Percentiles rank a stretch among this genome's conserved stretches.
Evolutionary conservation across 2,113 vertebrate species (phyloP).

Genomic region (Mobula birostris): DNA sequence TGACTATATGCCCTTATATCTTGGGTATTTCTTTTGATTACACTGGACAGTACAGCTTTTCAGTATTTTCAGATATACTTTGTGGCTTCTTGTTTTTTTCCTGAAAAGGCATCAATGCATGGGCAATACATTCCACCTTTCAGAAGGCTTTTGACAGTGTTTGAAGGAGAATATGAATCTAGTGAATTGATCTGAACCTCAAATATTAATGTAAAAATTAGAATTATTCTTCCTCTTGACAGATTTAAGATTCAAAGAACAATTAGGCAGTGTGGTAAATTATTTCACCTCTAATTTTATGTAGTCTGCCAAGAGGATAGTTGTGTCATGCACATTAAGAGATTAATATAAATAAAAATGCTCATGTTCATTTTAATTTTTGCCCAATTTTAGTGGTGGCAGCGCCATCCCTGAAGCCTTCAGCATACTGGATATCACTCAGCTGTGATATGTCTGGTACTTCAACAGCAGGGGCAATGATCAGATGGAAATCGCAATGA

Average conservation of each 20-base stretch:
- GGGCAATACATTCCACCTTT: not conserved
- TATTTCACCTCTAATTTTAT: not conserved
- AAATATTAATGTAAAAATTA: not conserved
- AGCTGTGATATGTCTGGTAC: too few relatives aligned
- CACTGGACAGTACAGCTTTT: too few relatives aligned
- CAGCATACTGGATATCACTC: too few relatives aligned
- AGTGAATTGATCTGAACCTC: not conserved
- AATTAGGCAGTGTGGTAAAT: not conserved
- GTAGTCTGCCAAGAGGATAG: not conserved
- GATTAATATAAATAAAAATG: not conserved
- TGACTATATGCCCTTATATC: not conserved
- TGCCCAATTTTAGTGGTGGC: not conserved
- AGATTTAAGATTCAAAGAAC: not conserved
- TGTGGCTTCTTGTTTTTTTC: not conserved
- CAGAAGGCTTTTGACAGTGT: not conserved
- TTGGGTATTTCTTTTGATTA: not conserved
- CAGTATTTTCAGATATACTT: not conserved
- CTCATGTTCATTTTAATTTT: not conserved
- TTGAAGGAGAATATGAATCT: not conserved
- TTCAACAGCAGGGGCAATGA: not conserved
- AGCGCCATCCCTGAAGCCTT: too few relatives aligned
- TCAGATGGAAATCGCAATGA: not conserved
- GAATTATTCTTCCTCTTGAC: not conserved
- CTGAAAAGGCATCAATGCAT: not conserved
- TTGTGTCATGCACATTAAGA: not conserved